Evolutionary conservation across 53 echinoderm and acorn worm genomes (phyloP).

Genomic region (Hippasteria phrygiana): DNA sequence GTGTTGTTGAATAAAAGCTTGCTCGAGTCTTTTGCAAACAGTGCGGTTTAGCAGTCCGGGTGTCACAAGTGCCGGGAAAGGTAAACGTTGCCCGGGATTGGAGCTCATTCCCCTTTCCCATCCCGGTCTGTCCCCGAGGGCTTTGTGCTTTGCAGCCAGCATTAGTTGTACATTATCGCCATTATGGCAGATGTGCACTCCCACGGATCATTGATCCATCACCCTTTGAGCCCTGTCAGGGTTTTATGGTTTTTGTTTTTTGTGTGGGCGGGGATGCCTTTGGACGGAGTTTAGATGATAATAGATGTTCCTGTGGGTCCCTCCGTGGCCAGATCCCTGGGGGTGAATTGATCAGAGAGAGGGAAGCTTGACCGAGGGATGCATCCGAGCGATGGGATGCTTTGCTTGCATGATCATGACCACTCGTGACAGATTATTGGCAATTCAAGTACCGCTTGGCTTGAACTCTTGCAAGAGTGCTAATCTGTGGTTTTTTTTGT

Average conservation of each 20-base stretch:
- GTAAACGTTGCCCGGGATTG: constrained; percentile 4
- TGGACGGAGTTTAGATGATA: not conserved
- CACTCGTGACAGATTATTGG: constrained; percentile 8
- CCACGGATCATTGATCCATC: not conserved
- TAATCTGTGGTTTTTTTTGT: not conserved
- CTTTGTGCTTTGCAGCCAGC: not conserved
- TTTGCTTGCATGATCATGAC: constrained; percentile 15
- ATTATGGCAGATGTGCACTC: not conserved
- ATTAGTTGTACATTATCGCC: constrained; percentile 21
- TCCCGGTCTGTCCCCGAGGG: not conserved
- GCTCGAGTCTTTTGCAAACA: not conserved
- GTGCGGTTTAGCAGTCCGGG: not conserved
- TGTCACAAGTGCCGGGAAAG: not conserved
- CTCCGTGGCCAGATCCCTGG: not conserved
- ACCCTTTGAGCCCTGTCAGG: constrained; percentile 2
- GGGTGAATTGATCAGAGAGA: constrained; percentile 7
- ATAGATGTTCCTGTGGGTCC: not conserved
- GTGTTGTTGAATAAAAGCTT: not conserved
- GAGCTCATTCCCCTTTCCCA: not conserved
- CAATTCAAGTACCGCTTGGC: constrained; percentile 17
- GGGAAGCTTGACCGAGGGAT: not conserved
- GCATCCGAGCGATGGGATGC: not conserved
- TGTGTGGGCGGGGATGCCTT: constrained; percentile 27
- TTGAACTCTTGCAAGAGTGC: not conserved
- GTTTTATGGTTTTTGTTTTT: too few relatives aligned